phyloP scores from a whole-genome alignment of 2,113 vertebrate species.

The Isurus oxyrinchus region DNA sequence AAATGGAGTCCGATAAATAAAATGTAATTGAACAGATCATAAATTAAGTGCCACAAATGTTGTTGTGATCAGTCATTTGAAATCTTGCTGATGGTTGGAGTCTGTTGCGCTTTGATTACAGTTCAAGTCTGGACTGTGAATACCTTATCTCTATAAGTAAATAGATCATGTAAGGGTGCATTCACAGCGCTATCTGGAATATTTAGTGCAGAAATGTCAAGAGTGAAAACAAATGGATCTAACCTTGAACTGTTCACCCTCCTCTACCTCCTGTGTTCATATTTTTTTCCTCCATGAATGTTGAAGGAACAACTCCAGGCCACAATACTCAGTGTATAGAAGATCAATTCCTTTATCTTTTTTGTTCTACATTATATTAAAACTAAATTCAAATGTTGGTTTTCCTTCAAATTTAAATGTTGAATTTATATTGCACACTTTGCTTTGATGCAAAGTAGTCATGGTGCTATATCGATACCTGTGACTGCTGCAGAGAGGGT shows the following conservation, averaged over 20 bases:
- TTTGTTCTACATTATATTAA: background rate
- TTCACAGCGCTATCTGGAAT: background rate
- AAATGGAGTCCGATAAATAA: background rate
- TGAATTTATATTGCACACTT: background rate
- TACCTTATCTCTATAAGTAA: background rate
- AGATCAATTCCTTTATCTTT: background rate
- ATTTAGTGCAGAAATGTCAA: background rate
- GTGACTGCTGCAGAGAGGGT: background rate
- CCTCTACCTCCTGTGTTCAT: background rate
- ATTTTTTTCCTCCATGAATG: background rate
- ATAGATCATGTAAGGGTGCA: background rate
- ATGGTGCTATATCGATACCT: background rate
- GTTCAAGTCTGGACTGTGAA: background rate
- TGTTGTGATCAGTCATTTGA: background rate
- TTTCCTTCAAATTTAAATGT: background rate
- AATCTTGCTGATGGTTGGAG: background rate
- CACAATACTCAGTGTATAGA: background rate
- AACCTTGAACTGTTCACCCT: background rate
- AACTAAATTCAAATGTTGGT: background rate
- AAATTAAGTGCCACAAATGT: background rate
- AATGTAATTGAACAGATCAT: background rate
- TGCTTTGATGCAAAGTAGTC: background rate
- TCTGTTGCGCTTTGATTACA: background rate
- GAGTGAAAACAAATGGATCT: background rate
- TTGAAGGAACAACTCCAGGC: background rate